Evolutionary conservation across 2,888 invertebrate species (phyloP), one percentile per base, ranked within the genome.

Genomic region (Camptogramma bilineatum): DNA sequence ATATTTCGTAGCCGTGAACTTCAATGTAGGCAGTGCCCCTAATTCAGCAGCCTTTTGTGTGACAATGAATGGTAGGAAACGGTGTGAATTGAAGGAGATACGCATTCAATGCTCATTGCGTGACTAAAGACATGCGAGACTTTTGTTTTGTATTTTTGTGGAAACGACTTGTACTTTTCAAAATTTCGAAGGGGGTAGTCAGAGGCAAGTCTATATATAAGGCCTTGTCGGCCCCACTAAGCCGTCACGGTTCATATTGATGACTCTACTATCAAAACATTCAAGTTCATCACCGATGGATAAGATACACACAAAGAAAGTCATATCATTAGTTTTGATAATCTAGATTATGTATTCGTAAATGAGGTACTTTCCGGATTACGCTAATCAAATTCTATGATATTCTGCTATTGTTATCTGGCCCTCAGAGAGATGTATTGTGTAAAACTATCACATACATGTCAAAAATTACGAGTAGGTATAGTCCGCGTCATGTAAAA

Each of bases 21-120:
- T 52, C 13, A 44, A 4, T 21, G 21, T 17, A 18, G 46, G 13
- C 17, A 1, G 28, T 13, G 7, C 19, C 19, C 10, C 19, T 21
- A 48, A 48, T 13, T 13, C 28, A 13, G 5, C 54, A 54, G 16
- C 24, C 28, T 16, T 59, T 46, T 24, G 39, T 44, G 16, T 46
- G 46, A 31, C 44, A 19, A 50, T 53, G 58, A 31, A 58, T 48
- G 60, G 18, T 42, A 63, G 63, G 56, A 58, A 58, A 52, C 31
- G 34, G 51, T 10, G 9, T 21, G 19, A 42, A 66, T 62, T 53
- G 52, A 19, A 62, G 66, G 66, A 66, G 62, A 42, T 48, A 28
- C 16, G 55, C 66, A 48, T 62, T 59, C 1, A 17, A 19, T 21
- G 39, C 5, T 48, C 46, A 28, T 46, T 48, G 47, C 52, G 42